Base-by-base conservation (phyloP, 2,113 vertebrate species). In the Lates calcarifer region DNA sequence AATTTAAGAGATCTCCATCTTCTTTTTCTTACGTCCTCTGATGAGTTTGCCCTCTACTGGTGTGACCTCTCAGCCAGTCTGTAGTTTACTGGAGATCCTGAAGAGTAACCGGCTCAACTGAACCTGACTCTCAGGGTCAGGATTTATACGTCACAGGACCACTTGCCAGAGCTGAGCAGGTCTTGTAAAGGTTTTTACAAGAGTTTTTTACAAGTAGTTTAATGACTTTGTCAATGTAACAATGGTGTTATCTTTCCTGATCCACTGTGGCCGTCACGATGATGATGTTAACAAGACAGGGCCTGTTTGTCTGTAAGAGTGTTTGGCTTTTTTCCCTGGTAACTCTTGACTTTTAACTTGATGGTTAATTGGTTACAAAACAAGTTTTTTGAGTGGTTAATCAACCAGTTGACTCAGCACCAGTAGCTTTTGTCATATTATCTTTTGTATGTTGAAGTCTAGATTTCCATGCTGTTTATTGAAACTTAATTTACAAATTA, bases 131-230 rank as follows among this genome's bases (percentile, higher is more conserved):
- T 72, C 15, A 41, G 49, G 82, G 87, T 87, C 73, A 82, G 77
- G 45, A 70, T 82, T 56, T 56, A 81, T 35, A 31, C 56, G 62
- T 41, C 33, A 7, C 39, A 33, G 20, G 47, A 41, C 37, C 29
- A 37, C 67, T 62, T 55, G 41, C 39, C 18, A 62, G 35, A 62
- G 49, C 53, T 29, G 13, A 49, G 37, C 24, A 53, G 80, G 51
- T 77, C 84, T 81, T 83, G 72, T 90, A 87, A 92, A 92, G 51
- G 11, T 41, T 79, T 91, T 92, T 89, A 89, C 88, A 75, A 87
- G 87, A 64, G 29, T 24, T 76, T 73, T 92, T 95, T 92, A 93
- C 90, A 93, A 83, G 91, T 79, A 74, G 73, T 80, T 89, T 84
- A 86, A 92, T 67, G 81, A 73, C 79, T 68, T 67, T 68, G 79